phyloP scores from a whole-genome alignment of 35 echinoderm and acorn worm genomes.

The Eucidaris tribuloides region DNA sequence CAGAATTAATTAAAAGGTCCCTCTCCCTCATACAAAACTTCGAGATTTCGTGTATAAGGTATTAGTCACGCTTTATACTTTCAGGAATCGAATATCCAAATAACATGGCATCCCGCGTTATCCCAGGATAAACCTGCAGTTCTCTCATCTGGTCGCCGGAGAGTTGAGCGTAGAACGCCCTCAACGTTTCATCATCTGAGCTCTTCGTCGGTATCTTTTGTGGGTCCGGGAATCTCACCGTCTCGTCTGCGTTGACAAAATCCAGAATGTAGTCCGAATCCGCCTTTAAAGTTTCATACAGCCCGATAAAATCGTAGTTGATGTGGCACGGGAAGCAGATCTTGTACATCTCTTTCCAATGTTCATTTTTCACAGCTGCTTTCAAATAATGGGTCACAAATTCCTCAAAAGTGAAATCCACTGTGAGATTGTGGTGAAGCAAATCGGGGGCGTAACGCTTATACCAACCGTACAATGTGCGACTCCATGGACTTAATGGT shows the following conservation, averaged over 20 bases:
- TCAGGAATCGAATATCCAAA: conserved; percentile 5
- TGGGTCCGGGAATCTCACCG: neutral
- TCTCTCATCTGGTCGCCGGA: neutral
- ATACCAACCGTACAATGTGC: neutral
- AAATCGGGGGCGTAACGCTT: neutral
- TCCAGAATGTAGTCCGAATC: conserved; percentile 9
- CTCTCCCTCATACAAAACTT: neutral
- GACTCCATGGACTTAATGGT: neutral
- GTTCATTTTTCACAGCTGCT: neutral
- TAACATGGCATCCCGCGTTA: neutral
- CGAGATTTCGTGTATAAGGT: too few relatives aligned
- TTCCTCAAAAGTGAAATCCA: neutral
- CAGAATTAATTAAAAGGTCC: too few relatives aligned
- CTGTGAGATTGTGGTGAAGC: neutral
- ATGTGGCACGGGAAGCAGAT: conserved; percentile 27
- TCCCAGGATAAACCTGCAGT: neutral
- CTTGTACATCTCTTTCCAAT: conserved; percentile 23
- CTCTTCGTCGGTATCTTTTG: neutral
- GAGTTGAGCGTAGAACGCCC: neutral
- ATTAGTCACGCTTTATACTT: too few relatives aligned
- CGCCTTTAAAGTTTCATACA: neutral
- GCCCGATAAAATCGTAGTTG: conserved; percentile 20
- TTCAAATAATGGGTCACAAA: neutral
- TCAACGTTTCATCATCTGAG: neutral
- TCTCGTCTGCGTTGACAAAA: neutral